Conservation (phyloP, 1,140 invertebrate species). For the Drosophila willistoni region DNA sequence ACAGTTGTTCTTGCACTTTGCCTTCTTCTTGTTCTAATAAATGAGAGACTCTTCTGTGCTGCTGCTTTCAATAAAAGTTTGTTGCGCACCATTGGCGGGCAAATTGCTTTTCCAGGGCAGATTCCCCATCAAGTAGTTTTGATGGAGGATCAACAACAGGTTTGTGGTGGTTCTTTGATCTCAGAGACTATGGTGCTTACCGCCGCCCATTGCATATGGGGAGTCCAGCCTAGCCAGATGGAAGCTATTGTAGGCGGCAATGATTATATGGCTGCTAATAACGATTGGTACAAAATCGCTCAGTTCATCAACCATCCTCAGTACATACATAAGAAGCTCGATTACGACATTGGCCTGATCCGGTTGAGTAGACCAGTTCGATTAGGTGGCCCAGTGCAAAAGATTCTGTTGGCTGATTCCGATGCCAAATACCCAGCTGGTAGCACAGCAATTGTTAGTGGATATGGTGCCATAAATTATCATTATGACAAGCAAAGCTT, state of each 20-base stretch:
- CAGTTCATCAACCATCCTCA: slow-evolving; percentile 78
- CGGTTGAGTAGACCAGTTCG: slow-evolving; percentile 54
- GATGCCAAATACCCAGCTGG: slow-evolving; percentile 69
- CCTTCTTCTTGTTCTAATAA: slow-evolving; percentile 17
- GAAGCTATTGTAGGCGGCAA: slow-evolving; percentile 70
- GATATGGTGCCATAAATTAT: slow-evolving; percentile 78
- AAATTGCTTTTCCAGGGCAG: neutral
- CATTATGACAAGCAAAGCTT: slow-evolving; percentile 61
- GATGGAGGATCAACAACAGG: slow-evolving; percentile 67
- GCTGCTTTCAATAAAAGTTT: too few relatives aligned
- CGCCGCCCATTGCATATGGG: slow-evolving; percentile 87
- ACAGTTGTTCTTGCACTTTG: slow-evolving; percentile 13
- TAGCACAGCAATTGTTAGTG: slow-evolving; percentile 75
- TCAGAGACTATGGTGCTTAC: slow-evolving; percentile 85
- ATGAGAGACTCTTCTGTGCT: neutral
- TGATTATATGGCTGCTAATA: slow-evolving; percentile 59
- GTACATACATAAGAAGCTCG: slow-evolving; percentile 71
- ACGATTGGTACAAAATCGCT: slow-evolving; percentile 49
- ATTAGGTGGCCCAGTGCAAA: slow-evolving; percentile 60
- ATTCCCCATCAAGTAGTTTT: too few relatives aligned
- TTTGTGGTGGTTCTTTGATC: slow-evolving; percentile 87
- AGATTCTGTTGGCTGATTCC: slow-evolving; percentile 56
- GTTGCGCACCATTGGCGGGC: slow-evolving; percentile 76
- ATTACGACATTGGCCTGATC: slow-evolving; percentile 80
- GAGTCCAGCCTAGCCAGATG: slow-evolving; percentile 60